Evolutionary conservation across 2,797 vertebrate genomes (phyloP).

Genomic region (Acanthis flammea): DNA sequence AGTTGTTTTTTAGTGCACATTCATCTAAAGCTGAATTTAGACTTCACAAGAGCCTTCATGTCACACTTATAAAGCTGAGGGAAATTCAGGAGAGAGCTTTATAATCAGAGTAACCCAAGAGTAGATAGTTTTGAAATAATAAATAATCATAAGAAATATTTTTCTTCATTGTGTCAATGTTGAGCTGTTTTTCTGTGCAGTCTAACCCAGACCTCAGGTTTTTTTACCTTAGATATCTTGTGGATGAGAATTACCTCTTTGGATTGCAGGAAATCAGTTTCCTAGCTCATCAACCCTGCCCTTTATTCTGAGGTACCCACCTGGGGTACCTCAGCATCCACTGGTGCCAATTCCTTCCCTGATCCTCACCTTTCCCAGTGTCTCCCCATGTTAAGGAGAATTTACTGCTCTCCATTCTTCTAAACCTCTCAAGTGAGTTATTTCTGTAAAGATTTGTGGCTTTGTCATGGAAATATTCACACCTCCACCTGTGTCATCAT

Average conservation of each 20-base stretch:
- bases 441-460: background rate
- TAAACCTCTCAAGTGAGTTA: background rate
- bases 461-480: background rate
- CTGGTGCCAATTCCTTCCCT: background rate
- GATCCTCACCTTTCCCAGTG: background rate
- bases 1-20: rapidly evolving
- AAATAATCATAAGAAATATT: background rate
- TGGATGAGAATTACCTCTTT: background rate
- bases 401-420: background rate
- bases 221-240: background rate
- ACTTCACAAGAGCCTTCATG: background rate
- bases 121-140: background rate
- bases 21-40: background rate
- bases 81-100: background rate
- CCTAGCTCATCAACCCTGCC: background rate
- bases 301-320: background rate
- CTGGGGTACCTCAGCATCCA: rapidly evolving
- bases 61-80: background rate
- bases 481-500: background rate
- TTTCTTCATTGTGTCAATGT: rapidly evolving
- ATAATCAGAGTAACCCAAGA: background rate
- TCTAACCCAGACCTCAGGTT: background rate
- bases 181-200: background rate
- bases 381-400: background rate
- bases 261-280: background rate